Conservation (phyloP, 2,113 vertebrate species). For the Platysteira castanea region DNA sequence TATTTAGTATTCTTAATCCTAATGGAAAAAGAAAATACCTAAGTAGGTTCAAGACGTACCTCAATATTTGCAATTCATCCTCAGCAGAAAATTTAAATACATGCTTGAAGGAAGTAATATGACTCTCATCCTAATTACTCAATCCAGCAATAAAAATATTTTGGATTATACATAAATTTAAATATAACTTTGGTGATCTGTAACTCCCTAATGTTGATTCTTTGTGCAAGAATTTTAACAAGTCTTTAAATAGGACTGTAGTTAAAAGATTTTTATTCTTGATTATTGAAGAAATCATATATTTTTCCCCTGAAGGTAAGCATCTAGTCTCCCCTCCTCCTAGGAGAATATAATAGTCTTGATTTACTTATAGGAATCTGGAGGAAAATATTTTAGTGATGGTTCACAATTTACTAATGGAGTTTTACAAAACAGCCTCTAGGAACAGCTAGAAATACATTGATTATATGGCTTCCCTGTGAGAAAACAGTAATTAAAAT, state of each 20-base stretch:
- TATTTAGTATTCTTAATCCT: conserved; percentile 6
- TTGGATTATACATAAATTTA: neutral
- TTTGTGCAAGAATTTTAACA: neutral
- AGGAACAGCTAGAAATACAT: conserved; percentile 61
- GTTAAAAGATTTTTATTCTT: neutral
- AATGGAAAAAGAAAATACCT: neutral
- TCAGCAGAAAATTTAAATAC: conserved; percentile 5
- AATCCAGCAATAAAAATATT: neutral
- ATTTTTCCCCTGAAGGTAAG: neutral
- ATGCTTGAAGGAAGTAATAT: neutral
- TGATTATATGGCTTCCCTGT: conserved; percentile 55
- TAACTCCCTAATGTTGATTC: neutral
- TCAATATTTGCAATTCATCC: neutral
- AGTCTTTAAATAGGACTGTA: neutral
- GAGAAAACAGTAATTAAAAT: conserved; percentile 68
- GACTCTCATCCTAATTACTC: conserved; percentile 15
- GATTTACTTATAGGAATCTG: conserved; percentile 28
- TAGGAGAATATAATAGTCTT: conserved; percentile 1
- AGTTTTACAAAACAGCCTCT: conserved; percentile 45
- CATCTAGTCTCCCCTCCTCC: neutral
- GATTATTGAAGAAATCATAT: neutral
- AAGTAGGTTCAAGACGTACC: neutral
- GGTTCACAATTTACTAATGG: conserved; percentile 34
- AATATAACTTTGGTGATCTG: neutral
- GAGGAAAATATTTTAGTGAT: conserved; percentile 47